These are phyloP conservation scores for Saguinus imperator DNA, from an alignment of 2,113 vertebrate species.

Conservation along the genomic window DNA sequence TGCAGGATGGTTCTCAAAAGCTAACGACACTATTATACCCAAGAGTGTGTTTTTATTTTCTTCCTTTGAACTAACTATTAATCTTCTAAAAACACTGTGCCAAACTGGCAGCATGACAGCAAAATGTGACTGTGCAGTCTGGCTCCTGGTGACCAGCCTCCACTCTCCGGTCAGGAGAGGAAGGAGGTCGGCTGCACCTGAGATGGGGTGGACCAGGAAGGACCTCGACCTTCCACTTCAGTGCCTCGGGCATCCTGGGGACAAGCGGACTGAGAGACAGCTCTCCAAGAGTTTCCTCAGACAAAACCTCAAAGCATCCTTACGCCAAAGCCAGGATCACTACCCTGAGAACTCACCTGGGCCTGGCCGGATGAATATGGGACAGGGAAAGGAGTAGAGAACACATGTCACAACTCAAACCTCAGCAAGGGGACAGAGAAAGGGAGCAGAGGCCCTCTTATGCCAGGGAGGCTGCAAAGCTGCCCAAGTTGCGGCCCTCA, in stretches of 20 bases:
- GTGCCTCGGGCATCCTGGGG: not conserved
- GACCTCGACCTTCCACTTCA: rapidly evolving
- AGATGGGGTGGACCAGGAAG: rapidly evolving
- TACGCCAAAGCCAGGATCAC: not conserved
- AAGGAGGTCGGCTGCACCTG: rapidly evolving
- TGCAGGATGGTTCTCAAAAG: not conserved
- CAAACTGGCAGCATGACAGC: not conserved
- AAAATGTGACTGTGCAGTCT: not conserved
- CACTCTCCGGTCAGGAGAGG: not conserved
- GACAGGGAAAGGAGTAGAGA: rapidly evolving
- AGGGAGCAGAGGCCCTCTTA: not conserved
- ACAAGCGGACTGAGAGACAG: not conserved
- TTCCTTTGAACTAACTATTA: not conserved
- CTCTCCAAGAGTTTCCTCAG: not conserved
- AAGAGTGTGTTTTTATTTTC: not conserved
- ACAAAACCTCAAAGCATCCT: not conserved
- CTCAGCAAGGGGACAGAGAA: too few relatives aligned
- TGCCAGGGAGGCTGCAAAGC: too few relatives aligned
- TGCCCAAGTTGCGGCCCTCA: rapidly evolving
- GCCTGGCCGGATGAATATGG: rapidly evolving
- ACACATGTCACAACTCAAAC: not conserved
- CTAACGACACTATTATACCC: not conserved
- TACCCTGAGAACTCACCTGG: not conserved
- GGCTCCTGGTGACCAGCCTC: not conserved
- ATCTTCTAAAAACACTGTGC: not conserved